Evolutionary conservation across 2,888 invertebrate species (phyloP), one percentile per base, ranked within the genome.

Genomic region (Apomyelois bistriatella): DNA sequence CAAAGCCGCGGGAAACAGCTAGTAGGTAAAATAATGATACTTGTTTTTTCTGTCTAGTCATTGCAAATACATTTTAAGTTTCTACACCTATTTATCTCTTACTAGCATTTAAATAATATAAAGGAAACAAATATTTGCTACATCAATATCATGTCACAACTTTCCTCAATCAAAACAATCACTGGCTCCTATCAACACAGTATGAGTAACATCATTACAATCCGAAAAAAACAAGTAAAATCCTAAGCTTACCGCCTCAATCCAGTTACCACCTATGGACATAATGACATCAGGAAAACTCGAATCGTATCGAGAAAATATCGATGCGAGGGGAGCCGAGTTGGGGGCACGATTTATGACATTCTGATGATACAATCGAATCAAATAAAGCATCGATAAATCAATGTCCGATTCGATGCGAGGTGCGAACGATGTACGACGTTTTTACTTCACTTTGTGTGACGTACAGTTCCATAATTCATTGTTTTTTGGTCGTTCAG

Each of bases 331-430:
- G 72, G 72, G 72, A 68, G 64, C 57, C 58, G 42, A 56, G 55
- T 56, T 52, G 67, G 32, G 74, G 70, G 76, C 70, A 62, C 74
- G 85, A 88, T 88, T 87, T 88, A 88, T 88, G 87, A 88, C 83
- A 78, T 78, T 84, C 85, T 84, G 87, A 87, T 87, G 88, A 89
- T 88, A 88, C 88, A 85, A 87, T 87, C 88, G 84, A 87, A 88
- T 89, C 87, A 87, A 87, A 88, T 88, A 87, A 85, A 84, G 77
- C 82, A 74, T 72, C 79, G 73, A 87, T 89, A 85, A 86, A 89
- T 89, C 88, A 86, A 85, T 81, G 88, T 87, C 87, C 80, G 83
- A 82, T 75, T 73, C 68, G 63, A 57, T 42, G 64, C 61, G 74
- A 76, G 79, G 79, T 77, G 77, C 65, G 73, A 76, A 72, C 69